phyloP scores from a whole-genome alignment of 1,140 invertebrate species.

The Trachymyrmex septentrionalis region DNA sequence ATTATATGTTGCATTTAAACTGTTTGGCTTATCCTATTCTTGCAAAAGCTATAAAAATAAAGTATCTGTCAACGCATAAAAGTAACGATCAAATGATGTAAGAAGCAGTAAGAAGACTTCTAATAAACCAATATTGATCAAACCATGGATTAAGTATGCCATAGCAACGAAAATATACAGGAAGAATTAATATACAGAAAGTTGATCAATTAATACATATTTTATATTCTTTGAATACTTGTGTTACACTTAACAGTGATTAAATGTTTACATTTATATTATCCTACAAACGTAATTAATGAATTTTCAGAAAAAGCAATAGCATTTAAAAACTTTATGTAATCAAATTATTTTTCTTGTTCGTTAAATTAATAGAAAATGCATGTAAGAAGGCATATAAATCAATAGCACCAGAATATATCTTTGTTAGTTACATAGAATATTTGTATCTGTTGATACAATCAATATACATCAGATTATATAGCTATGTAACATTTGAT shows the following conservation, averaged over 20 bases:
- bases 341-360: not conserved
- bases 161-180: conserved; percentile 38
- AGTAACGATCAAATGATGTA: not conserved
- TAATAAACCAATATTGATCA: conserved; percentile 61
- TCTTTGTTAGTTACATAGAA: conserved; percentile 18
- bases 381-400: not conserved
- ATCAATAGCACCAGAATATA: not conserved
- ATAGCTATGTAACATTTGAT: conserved; percentile 26
- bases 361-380: conserved; percentile 19
- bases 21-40: not conserved
- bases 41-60: not conserved
- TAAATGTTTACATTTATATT: conserved; percentile 38
- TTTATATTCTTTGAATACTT: conserved; percentile 46
- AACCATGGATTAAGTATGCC: conserved; percentile 31
- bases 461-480: conserved; percentile 31
- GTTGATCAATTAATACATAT: conserved; percentile 48
- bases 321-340: conserved; percentile 41
- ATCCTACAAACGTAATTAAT: conserved; percentile 13
- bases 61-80: not conserved
- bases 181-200: conserved; percentile 25
- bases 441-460: not conserved
- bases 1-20: not conserved
- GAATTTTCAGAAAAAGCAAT: conserved; percentile 2
- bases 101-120: too few species aligned
- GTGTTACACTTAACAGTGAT: conserved; percentile 59